A percentile compares a stretch with the other conserved stretches of the same genome.
Conservation (phyloP, 92 coral and sea anemone genomes). For the Paragorgia papillata region DNA sequence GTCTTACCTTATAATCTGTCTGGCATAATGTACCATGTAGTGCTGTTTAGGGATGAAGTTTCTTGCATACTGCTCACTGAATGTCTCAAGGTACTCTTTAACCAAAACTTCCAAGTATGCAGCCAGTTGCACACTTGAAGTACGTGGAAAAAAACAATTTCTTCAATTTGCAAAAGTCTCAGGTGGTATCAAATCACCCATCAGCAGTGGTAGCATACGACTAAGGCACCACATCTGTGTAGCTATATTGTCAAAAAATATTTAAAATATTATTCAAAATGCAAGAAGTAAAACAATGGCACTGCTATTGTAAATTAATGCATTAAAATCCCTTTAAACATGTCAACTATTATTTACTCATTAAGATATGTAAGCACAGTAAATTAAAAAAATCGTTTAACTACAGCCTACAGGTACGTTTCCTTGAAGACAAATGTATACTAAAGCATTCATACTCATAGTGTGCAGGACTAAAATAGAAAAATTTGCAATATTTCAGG, state of each 20-base stretch:
- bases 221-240: conserved; percentile 2
- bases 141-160: not conserved
- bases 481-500: no score
- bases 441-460: no score
- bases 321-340: no score
- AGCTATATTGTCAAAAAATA: not conserved
- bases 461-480: no score
- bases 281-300: no score
- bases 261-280: not conserved
- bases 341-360: no score
- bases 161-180: conserved; percentile 2
- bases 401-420: no score
- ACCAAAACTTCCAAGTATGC: conserved; percentile 1
- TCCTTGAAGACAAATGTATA: no score
- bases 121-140: not conserved
- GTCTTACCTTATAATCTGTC: conserved; percentile 7
- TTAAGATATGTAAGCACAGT: no score
- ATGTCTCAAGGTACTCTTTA: conserved; percentile 5
- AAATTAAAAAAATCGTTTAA: no score
- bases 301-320: no score
- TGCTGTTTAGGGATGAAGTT: conserved; percentile 8
- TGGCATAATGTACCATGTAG: conserved; percentile 10
- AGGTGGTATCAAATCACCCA: conserved; percentile 1
- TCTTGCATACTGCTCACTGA: not conserved
- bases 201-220: not conserved